Evolutionary conservation across 1,140 invertebrate genomes (phyloP), one percentile per base, ranked within the genome.

Genomic region (Drosophila varians): DNA sequence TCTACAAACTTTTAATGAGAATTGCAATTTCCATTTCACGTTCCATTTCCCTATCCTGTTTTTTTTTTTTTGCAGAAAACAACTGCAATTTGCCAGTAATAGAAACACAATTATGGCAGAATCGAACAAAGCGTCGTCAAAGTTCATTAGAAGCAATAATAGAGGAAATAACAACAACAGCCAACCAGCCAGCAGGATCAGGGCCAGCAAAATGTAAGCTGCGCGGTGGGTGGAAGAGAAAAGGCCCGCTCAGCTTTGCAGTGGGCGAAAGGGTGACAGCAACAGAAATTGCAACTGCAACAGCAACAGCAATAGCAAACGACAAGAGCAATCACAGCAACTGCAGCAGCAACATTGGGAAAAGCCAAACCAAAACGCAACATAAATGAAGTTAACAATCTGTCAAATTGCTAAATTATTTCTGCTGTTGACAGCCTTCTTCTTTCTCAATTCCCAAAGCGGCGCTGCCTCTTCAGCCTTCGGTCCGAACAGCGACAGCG

Each of bases 361-460:
- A 65, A 65, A 52, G 21, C 36, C 64, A 75, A 65, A 72, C 40
- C 66, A 83, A 73, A 79, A 84, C 80, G 66, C 68, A 87, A 87
- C 82, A 86, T 90, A 90, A 90, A 90, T 90, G 89, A 90, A 90
- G 89, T 90, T 90, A 87, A 87, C 89, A 89, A 87, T 77, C 84
- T 87, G 84, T 90, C 89, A 90, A 80, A 87, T 87, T 90, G 77
- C 74, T 89, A 90, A 90, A 90, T 89, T 90, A 89, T 87, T 90
- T 90, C 89, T 90, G 89, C 89, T 90, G 89, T 71, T 89, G 89
- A 90, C 89, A 89, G 89, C 89, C 80, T 89, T 87, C 74, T 90
- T 77, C 89, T 78, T 90, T 74, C 74, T 74, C 70, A 78, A 84
- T 87, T 87, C 74, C 75, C 75, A 57, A 45, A 64, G 71, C 72